Percentiles rank a stretch among this genome's conserved stretches.
Conservation (phyloP, 1,140 invertebrate genomes). For the Proctacanthus coquilletti region DNA sequence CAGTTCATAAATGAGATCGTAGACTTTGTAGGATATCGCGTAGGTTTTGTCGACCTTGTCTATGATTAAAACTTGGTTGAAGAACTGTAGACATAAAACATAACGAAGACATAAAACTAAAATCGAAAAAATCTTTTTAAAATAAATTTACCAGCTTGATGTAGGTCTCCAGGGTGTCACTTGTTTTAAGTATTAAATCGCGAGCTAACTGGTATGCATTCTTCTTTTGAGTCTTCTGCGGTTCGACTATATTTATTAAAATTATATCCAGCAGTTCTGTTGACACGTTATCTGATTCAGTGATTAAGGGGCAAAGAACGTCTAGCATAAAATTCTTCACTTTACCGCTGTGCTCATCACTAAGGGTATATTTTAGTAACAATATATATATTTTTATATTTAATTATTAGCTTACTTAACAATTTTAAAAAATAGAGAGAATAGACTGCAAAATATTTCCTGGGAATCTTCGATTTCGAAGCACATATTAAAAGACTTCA, state of each 20-base stretch:
- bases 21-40: conserved; percentile 70
- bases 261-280: conserved; percentile 90
- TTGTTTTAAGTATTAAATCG: conserved; percentile 80
- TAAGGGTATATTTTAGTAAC: conserved; percentile 31
- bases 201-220: conserved; percentile 82
- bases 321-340: conserved; percentile 95
- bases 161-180: conserved; percentile 82
- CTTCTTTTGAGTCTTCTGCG: conserved; percentile 81
- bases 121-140: neutral
- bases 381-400: conserved; percentile 2
- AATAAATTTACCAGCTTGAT: conserved; percentile 69
- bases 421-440: conserved; percentile 91
- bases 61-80: conserved; percentile 85
- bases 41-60: conserved; percentile 75
- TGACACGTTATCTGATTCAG: conserved; percentile 87
- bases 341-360: conserved; percentile 89
- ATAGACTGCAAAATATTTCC: conserved; percentile 88
- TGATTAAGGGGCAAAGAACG: conserved; percentile 83
- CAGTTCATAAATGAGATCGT: conserved; percentile 92
- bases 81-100: conserved; percentile 53
- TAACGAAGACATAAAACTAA: conserved; percentile 1
- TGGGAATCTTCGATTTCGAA: conserved; percentile 95
- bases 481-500: conserved; percentile 98
- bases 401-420: conserved; percentile 59
- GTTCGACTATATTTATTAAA: conserved; percentile 88